Conservation (phyloP, 1,140 invertebrate genomes). For the Drosophila sp. region DNA sequence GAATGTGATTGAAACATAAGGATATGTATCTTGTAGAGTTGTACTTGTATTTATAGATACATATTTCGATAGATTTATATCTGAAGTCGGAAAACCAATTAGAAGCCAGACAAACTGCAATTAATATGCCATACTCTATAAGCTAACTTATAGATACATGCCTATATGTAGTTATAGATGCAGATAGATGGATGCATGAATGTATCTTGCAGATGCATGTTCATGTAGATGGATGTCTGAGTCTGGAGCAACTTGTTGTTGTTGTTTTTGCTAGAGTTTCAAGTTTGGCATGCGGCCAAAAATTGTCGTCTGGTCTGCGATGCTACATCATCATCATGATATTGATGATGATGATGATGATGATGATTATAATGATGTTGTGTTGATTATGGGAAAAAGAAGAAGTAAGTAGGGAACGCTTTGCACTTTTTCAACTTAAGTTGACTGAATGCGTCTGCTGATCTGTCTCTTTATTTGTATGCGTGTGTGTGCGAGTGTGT, state of each 20-base stretch:
- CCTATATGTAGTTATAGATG: background rate
- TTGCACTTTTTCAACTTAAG: slow-evolving; percentile 7
- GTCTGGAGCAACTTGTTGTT: slow-evolving; percentile 34
- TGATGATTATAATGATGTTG: background rate
- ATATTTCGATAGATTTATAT: background rate
- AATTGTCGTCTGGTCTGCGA: slow-evolving; percentile 53
- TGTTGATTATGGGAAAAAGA: slow-evolving; percentile 11
- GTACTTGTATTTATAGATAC: too few relatives aligned
- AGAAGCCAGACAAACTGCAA: slow-evolving; percentile 53
- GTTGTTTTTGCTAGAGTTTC: slow-evolving; percentile 53
- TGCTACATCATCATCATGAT: slow-evolving; percentile 21
- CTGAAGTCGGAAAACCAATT: slow-evolving; percentile 10
- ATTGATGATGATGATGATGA: background rate
- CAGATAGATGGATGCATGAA: too few relatives aligned
- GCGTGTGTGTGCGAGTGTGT: slow-evolving; percentile 12
- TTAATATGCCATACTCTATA: slow-evolving; percentile 66
- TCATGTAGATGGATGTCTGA: slow-evolving; percentile 28
- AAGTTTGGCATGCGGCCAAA: slow-evolving; percentile 66
- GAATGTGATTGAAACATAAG: background rate
- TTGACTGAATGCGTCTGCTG: slow-evolving; percentile 7
- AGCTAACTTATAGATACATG: slow-evolving; percentile 1
- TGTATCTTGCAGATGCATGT: slow-evolving; percentile 17
- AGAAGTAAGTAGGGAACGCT: background rate
- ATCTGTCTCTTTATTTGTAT: slow-evolving; percentile 12
- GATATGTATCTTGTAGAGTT: background rate